Conservation (phyloP, 2,797 vertebrate species). For the Falco cherrug region DNA sequence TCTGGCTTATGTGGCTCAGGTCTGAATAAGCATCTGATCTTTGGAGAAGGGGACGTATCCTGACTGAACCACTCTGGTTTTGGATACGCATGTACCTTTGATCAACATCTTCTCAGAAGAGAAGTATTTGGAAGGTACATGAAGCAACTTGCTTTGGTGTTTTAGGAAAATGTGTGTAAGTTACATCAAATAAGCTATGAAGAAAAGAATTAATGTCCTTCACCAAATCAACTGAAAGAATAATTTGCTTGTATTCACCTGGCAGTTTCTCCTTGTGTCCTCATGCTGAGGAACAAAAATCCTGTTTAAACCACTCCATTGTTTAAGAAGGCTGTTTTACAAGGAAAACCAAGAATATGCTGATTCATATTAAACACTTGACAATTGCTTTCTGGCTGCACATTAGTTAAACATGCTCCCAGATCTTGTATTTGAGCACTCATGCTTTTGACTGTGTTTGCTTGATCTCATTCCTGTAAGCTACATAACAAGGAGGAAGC, state of each 20-base stretch:
- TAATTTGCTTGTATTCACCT: neutral
- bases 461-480: conserved; percentile 23
- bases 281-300: neutral
- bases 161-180: neutral
- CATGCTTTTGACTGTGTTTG: neutral
- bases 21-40: neutral
- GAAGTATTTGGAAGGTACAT: neutral
- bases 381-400: neutral
- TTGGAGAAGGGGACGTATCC: neutral
- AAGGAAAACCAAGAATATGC: neutral
- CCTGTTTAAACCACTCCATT: neutral
- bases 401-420: neutral
- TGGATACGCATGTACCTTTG: neutral
- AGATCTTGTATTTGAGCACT: neutral
- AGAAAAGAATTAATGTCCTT: neutral
- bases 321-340: conserved; percentile 13
- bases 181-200: neutral
- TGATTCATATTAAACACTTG: neutral
- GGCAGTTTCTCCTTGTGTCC: neutral
- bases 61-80: neutral
- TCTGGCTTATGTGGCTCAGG: neutral
- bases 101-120: neutral
- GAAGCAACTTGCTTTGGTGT: neutral
- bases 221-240: neutral
- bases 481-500: neutral